Evolutionary conservation across 1,140 invertebrate genomes (phyloP).

Genomic region (Penaeus japonicus): DNA sequence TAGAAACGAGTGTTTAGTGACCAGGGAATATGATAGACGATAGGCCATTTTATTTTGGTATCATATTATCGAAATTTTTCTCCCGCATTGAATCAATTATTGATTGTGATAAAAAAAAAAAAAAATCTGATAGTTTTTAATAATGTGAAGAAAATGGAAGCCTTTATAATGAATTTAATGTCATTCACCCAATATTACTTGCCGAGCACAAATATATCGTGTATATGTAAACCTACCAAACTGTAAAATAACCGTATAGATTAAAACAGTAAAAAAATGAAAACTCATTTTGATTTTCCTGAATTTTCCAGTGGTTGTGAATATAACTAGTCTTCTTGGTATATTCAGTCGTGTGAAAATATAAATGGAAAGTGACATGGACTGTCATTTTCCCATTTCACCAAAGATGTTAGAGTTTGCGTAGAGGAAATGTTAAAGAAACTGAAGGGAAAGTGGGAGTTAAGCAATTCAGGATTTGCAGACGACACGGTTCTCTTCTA

Average conservation of each 20-base stretch:
- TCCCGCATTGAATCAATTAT: neutral
- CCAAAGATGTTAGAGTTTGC: no score
- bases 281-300: neutral
- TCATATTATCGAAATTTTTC: neutral
- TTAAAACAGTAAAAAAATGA: slow-evolving; percentile 1
- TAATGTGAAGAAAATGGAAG: neutral
- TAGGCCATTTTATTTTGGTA: no score
- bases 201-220: slow-evolving; percentile 47
- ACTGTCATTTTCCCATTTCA: no score
- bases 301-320: neutral
- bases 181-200: slow-evolving; percentile 45
- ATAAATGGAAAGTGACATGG: no score
- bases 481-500: no score
- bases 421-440: no score
- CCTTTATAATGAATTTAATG: slow-evolving; percentile 46
- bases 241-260: slow-evolving; percentile 44
- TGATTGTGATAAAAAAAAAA: neutral
- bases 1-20: no score
- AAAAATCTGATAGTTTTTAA: slow-evolving; percentile 15
- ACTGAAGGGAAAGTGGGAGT: no score
- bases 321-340: no score
- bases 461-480: no score
- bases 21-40: no score
- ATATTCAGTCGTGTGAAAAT: no score
- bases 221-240: slow-evolving; percentile 43